Base-by-base conservation (phyloP, 2,888 invertebrate genomes). In the Balanococcus diminutus region DNA sequence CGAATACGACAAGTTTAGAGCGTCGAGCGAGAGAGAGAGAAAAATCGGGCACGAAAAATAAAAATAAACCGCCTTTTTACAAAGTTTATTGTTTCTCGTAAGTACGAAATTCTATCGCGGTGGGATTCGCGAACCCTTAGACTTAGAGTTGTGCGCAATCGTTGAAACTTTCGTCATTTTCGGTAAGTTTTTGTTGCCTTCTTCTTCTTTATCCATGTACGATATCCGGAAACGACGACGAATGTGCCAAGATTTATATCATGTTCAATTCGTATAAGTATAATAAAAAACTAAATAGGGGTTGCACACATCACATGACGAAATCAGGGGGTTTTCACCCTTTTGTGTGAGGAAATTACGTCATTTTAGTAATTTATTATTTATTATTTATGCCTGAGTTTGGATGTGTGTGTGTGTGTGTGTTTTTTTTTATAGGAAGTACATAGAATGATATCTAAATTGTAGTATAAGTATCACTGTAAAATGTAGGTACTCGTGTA, bases 381-480 rank as follows among this genome's bases (percentile, higher is more conserved):
- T n/a, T n/a, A n/a, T n/a, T n/a, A n/a, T n/a, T n/a, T n/a, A n/a
- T n/a, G n/a, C n/a, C n/a, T n/a, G n/a, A n/a, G n/a, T n/a, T n/a
- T n/a, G n/a, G n/a, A n/a, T n/a, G n/a, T n/a, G n/a, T n/a, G n/a
- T n/a, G 16, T 42, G 14, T 42, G 16, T 42, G 16, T 19, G 19
- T 51, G 19, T 51, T 51, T n/a, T n/a, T n/a, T n/a, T n/a, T n/a
- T n/a, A n/a, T n/a, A n/a, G n/a, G n/a, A n/a, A n/a, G n/a, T n/a
- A n/a, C n/a, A n/a, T 19, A 51, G 51, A 32, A 85, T 32, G 11
- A 85, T 19, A 72, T 14, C 46, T 72, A 85, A 51, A 22, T 86
- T 85, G 82, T 82, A 6, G 39, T 4, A 79, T 84, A 86, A 8
- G 11, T 84, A 42, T 79, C 39, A 81, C 46, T 39, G n/a, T n/a